Evolutionary conservation across 30 jellyfish, hydroid and myxozoan species (phyloP), one percentile per base, ranked within the genome.

Genomic region (Turritopsis dohrnii): DNA sequence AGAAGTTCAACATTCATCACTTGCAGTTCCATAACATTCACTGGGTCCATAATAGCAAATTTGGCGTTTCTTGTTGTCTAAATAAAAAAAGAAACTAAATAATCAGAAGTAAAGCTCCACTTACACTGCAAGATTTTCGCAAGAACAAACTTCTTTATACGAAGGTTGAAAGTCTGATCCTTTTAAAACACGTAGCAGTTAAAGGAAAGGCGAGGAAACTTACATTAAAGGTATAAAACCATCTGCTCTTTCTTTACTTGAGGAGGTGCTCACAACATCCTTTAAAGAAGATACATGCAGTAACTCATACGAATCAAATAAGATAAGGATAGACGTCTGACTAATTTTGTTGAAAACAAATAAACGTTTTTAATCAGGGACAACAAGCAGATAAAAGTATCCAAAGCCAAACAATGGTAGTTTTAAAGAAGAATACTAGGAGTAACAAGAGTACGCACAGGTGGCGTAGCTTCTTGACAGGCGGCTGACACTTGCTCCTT

Each of bases 401-500:
- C n/a, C n/a, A n/a, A n/a, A n/a, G n/a, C n/a, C n/a, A n/a, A n/a
- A n/a, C n/a, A n/a, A n/a, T n/a, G n/a, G n/a, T n/a, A n/a, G n/a
- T n/a, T n/a, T n/a, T n/a, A n/a, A n/a, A n/a, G n/a, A n/a, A n/a
- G n/a, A n/a, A n/a, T n/a, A n/a, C n/a, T n/a, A n/a, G n/a, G n/a
- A n/a, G n/a, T n/a, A n/a, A n/a, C n/a, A n/a, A n/a, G n/a, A 3
- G 28, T 1, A 69, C 77, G 77, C 22, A 69, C 77, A n/a, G 77
- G 1, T n/a, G 77, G 31, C 77, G 85, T 66, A 66, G 52, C 84
- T 28, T 74, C 82, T 65, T 27, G 89, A 25, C 79, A 71, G 8
- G 77, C 53, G 21, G 95, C 89, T 54, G 86, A 71, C 81, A 87
- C 28, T 76, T 84, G 89, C 21, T 87, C 89, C 79, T 82, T 83